Evolutionary conservation across 2,888 invertebrate species (phyloP), one percentile per base, ranked within the genome.

Genomic region (Perithous albicinctus): DNA sequence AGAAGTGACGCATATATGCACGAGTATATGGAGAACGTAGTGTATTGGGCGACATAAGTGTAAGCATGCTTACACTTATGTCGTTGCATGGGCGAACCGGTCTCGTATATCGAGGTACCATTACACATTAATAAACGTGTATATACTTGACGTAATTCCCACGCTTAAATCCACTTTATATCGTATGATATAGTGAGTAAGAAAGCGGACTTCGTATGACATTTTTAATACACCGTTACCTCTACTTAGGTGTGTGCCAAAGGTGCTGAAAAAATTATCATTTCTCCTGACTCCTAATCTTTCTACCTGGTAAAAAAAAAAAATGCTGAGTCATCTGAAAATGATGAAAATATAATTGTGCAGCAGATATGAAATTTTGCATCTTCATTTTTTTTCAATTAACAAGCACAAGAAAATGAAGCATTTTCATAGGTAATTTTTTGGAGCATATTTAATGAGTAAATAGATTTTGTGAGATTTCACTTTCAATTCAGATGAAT

Each of bases 21-120:
- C 38, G 20, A 46, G 32, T 64, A n/a, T n/a, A n/a, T 63, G 35
- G 77, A 77, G 61, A 18, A 32, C 54, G 41, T n/a, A n/a, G n/a
- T 43, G 43, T 72, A 56, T 72, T 41, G 48, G 51, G 48, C 67
- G 54, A 26, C 41, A 43, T 38, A 35, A 35, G 79, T 56, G 78
- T 83, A 75, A 81, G 85, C 84, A n/a, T n/a, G n/a, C n/a, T n/a
- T n/a, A n/a, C n/a, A n/a, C n/a, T n/a, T n/a, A n/a, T n/a, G n/a
- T n/a, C n/a, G n/a, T n/a, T n/a, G n/a, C n/a, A 86, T 80, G 84
- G 87, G 86, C 88, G 86, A 87, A 88, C 88, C 88, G 87, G 86
- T 88, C 86, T 66, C 54, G 10, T 32, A 20, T n/a, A 18, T 48
- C 2, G 26, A 35, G 1, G 29, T 66, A 32, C 38, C 23, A 70